Evolutionary conservation across 2,797 vertebrate genomes (phyloP).

Genomic region (Rhabdomys pumilio): DNA sequence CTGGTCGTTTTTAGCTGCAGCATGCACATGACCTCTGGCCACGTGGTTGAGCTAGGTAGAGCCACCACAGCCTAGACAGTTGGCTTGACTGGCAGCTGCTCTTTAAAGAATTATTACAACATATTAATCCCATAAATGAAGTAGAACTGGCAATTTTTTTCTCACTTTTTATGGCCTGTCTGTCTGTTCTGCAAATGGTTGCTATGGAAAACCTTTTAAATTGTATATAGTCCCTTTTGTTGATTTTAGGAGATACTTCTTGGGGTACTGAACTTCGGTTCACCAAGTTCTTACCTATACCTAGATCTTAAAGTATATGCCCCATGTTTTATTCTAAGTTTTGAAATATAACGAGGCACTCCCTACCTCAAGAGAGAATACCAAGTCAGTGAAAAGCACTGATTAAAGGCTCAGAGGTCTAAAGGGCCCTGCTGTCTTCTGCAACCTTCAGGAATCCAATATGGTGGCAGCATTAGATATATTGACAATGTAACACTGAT

Average conservation of each 20-base stretch:
- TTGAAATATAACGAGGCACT: not conserved
- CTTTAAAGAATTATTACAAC: too few relatives aligned
- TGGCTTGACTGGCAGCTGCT: too few relatives aligned
- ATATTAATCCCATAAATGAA: not conserved
- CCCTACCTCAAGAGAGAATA: not conserved
- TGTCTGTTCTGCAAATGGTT: not conserved
- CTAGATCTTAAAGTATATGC: not conserved
- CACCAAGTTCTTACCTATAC: not conserved
- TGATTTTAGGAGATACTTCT: not conserved
- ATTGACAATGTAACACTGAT: not conserved
- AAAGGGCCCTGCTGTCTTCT: not conserved
- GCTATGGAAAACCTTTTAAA: not conserved
- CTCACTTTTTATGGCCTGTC: not conserved
- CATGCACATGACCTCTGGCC: too few relatives aligned
- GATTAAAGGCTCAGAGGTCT: not conserved
- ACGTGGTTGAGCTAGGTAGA: too few relatives aligned
- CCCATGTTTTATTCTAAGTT: not conserved
- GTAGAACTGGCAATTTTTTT: not conserved
- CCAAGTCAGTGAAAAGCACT: not conserved
- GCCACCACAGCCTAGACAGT: too few relatives aligned
- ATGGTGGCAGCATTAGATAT: not conserved
- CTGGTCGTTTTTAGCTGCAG: too few relatives aligned
- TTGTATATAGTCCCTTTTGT: not conserved
- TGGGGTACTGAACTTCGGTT: not conserved
- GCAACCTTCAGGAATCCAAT: not conserved